Percentiles rank a stretch among this genome's conserved stretches.
Conservation (phyloP, 2,888 invertebrate genomes). For the Aromia moschata region DNA sequence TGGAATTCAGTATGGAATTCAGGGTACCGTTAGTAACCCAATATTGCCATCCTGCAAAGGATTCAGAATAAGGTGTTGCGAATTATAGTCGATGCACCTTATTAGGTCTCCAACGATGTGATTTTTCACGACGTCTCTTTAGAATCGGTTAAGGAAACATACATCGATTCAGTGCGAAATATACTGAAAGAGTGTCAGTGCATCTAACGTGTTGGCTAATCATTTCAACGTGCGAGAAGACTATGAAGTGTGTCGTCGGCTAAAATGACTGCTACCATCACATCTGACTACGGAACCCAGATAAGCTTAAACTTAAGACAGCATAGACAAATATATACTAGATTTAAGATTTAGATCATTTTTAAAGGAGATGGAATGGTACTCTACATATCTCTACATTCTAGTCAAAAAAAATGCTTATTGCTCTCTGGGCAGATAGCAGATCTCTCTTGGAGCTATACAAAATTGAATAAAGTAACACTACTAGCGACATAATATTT, state of each 20-base stretch:
- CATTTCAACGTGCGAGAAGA: neutral
- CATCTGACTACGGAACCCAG: neutral
- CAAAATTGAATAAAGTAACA: no score
- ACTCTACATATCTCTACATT: no score
- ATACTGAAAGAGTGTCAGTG: neutral
- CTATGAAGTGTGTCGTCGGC: neutral
- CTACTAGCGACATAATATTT: no score
- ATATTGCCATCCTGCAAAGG: neutral
- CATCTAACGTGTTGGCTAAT: neutral
- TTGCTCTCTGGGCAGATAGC: no score
- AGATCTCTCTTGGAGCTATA: no score
- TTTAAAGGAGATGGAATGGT: no score
- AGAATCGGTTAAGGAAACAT: neutral
- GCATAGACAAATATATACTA: neutral
- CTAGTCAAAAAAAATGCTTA: no score
- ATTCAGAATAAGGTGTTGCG: neutral
- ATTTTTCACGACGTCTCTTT: neutral
- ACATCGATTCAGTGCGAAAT: neutral
- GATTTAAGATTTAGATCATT: no score
- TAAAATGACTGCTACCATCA: neutral
- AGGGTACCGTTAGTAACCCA: neutral
- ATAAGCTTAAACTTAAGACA: neutral
- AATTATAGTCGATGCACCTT: neutral
- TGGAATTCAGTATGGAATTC: neutral
- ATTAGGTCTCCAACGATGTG: neutral